Evolutionary conservation across 2,113 vertebrate genomes (phyloP).

Genomic region (Sigmodon hispidus): DNA sequence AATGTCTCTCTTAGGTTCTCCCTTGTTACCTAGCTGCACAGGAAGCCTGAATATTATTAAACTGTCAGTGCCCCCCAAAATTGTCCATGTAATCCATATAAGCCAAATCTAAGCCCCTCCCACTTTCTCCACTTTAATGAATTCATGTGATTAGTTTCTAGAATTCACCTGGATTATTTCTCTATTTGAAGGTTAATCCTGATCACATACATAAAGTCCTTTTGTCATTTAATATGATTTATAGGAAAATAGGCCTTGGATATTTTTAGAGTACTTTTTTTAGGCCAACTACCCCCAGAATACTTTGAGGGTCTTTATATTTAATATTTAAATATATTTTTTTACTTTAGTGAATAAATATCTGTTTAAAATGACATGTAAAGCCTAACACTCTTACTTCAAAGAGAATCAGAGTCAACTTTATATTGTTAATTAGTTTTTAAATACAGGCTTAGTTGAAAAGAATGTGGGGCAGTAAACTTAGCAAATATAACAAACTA

Average conservation of each 20-base stretch:
- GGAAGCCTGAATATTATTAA: neutral
- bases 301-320: neutral
- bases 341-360: slow-evolving; percentile 57
- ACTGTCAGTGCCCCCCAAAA: neutral
- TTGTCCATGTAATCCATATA: neutral
- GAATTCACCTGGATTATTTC: no score
- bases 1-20: no score
- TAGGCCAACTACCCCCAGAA: neutral
- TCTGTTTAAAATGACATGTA: slow-evolving; percentile 65
- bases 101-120: neutral
- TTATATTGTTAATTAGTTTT: neutral
- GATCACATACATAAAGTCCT: neutral
- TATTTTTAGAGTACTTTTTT: neutral
- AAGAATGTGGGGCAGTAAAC: neutral
- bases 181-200: neutral
- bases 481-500: neutral
- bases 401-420: slow-evolving; percentile 47
- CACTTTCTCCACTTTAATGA: neutral
- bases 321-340: slow-evolving; percentile 26
- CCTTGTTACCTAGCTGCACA: no score
- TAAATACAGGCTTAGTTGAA: neutral
- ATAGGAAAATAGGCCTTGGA: neutral
- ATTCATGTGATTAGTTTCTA: neutral
- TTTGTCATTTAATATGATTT: neutral
- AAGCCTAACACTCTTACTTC: slow-evolving; percentile 48